A percentile compares a stretch with the other conserved stretches of the same genome.
Evolutionary conservation across 2,888 invertebrate species (phyloP).

Genomic region (Sceliomorpha sp.): DNA sequence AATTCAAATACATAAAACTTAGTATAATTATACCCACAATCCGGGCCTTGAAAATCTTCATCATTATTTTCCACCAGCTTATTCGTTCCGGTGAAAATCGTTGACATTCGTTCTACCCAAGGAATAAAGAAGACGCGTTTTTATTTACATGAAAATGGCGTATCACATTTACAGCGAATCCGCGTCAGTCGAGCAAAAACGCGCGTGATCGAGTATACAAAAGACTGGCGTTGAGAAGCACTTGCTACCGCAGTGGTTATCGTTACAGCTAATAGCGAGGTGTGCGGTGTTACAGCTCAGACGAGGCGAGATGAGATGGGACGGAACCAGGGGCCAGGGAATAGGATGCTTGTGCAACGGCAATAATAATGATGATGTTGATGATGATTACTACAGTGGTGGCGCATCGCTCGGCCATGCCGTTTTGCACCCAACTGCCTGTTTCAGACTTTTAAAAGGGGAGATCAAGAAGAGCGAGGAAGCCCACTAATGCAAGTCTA

Average conservation of each 20-base stretch:
- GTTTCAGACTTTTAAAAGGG: constrained; percentile 55
- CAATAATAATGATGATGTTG: constrained; percentile 78
- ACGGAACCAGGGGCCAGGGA: constrained; percentile 61
- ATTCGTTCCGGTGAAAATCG: no score
- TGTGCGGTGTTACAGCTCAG: constrained; percentile 62
- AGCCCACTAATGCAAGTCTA: constrained; percentile 62
- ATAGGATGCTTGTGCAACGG: constrained; percentile 63
- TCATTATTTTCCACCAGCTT: no score
- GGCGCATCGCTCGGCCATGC: constrained; percentile 64
- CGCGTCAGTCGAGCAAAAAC: constrained; percentile 33
- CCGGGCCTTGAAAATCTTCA: no score
- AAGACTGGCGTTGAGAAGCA: constrained; percentile 59
- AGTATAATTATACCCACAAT: no score
- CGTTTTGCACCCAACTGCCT: constrained; percentile 50
- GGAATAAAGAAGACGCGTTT: constrained; percentile 3
- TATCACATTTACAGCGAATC: constrained; percentile 18
- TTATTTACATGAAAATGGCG: constrained; percentile 15
- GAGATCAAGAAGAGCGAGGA: constrained; percentile 51
- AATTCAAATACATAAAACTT: no score
- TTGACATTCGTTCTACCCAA: no score
- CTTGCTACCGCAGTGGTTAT: constrained; percentile 70
- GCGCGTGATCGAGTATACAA: constrained; percentile 45
- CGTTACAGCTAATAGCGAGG: constrained; percentile 68
- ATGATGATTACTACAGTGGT: constrained; percentile 72
- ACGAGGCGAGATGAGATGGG: constrained; percentile 61